These are phyloP conservation scores for Ceratotherium simum DNA, from an alignment of 2,113 vertebrate species.

Conservation along the genomic window DNA sequence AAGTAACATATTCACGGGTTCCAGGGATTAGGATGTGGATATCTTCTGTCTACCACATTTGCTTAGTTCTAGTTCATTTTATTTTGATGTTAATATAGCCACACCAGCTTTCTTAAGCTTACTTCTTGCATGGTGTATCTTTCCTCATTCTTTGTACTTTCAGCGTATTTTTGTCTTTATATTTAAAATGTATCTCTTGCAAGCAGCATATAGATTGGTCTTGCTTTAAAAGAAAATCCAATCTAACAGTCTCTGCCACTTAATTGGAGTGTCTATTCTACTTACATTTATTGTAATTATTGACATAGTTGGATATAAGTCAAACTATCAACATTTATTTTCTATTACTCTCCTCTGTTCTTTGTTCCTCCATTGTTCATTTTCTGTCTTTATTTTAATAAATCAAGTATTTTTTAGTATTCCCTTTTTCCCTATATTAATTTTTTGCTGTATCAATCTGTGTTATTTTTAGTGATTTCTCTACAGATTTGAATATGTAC, in stretches of 20 bases:
- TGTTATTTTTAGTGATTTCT: conserved; percentile 2
- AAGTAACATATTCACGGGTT: background rate
- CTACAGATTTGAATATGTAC: background rate
- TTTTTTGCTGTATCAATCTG: background rate
- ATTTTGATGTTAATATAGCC: background rate
- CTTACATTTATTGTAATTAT: conserved; percentile 34
- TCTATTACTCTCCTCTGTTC: background rate
- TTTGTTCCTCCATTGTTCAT: background rate
- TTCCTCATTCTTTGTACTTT: background rate
- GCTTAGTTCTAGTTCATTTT: background rate
- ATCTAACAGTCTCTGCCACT: background rate
- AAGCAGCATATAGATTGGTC: background rate
- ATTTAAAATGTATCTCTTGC: background rate
- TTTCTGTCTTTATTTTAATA: background rate
- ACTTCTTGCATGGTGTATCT: background rate
- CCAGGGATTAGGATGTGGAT: background rate
- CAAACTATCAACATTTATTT: background rate
- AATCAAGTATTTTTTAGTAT: background rate
- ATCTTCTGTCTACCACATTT: background rate
- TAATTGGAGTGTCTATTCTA: background rate
- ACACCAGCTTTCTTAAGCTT: background rate
- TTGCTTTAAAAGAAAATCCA: background rate
- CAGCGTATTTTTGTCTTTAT: background rate
- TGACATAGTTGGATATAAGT: background rate
- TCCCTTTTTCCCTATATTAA: background rate